These are phyloP conservation scores for Knipowitschia caucasica DNA, from an alignment of 2,797 vertebrate species.

Conservation along the genomic window DNA sequence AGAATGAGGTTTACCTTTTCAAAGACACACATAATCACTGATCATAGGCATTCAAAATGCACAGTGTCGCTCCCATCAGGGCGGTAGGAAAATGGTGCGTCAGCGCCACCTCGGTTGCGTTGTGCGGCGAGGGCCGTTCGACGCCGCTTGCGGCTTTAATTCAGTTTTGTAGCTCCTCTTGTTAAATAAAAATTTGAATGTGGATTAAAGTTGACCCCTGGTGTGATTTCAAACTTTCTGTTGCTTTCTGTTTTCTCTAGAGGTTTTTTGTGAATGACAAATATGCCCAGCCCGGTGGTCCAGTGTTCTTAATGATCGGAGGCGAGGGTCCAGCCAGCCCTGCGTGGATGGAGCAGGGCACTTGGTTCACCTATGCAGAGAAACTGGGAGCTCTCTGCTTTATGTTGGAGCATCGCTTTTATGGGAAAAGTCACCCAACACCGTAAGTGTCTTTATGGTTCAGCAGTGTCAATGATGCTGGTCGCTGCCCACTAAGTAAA, in stretches of 20 bases:
- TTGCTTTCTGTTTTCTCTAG: constrained; percentile 48
- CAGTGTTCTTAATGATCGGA: constrained; percentile 75
- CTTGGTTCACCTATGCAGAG: constrained; percentile 67
- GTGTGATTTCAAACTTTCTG: neutral
- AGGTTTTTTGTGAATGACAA: constrained; percentile 73
- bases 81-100: too few relatives aligned
- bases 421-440: constrained; percentile 72
- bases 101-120: too few relatives aligned
- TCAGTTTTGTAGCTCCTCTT: too few relatives aligned
- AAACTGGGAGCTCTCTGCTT: constrained; percentile 68
- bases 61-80: too few relatives aligned
- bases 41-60: too few relatives aligned
- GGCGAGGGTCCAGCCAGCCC: constrained; percentile 65
- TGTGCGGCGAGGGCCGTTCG: too few relatives aligned
- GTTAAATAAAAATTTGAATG: too few relatives aligned
- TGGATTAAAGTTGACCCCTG: neutral
- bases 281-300: constrained; percentile 54
- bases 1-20: too few relatives aligned
- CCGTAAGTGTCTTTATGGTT: constrained; percentile 38
- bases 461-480: too few relatives aligned
- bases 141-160: too few relatives aligned
- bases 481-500: too few relatives aligned
- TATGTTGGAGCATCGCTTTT: constrained; percentile 73
- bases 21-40: too few relatives aligned
- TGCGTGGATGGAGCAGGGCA: constrained; percentile 58